A percentile compares a stretch with the other conserved stretches of the same genome.
These are phyloP conservation scores for Notechis scutatus DNA, from an alignment of 2,113 vertebrate genomes.

Conservation along the genomic window DNA sequence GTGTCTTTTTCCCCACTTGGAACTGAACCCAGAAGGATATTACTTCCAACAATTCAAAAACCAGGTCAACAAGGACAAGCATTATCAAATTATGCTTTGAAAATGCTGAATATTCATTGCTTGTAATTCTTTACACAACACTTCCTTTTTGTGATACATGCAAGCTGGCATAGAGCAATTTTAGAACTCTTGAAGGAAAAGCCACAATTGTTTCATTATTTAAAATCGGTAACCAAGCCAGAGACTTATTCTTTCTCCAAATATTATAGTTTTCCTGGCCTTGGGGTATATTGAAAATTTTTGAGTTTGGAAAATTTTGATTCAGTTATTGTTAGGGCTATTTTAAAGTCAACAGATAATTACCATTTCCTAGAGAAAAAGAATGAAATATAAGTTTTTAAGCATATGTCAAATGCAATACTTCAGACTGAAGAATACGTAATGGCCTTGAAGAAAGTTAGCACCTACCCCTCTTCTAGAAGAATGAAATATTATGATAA, in stretches of 20 bases:
- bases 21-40: no score
- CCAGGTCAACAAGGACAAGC: background rate
- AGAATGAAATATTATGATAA: no score
- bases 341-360: background rate
- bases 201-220: background rate
- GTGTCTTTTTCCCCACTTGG: no score
- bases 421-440: background rate
- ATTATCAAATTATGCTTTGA: background rate
- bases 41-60: background rate
- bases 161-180: background rate
- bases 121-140: background rate
- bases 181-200: background rate
- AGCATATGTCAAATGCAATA: background rate
- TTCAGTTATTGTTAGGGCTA: background rate
- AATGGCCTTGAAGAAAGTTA: background rate
- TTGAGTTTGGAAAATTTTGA: background rate
- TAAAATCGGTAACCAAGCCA: background rate
- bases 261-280: background rate
- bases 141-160: background rate
- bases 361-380: background rate
- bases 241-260: background rate
- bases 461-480: no score
- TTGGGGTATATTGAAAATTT: background rate
- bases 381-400: background rate
- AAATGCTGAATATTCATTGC: background rate